Evolutionary conservation across 2,888 invertebrate species (phyloP), one percentile per base, ranked within the genome.

Genomic region (Drosophila setosimentum): DNA sequence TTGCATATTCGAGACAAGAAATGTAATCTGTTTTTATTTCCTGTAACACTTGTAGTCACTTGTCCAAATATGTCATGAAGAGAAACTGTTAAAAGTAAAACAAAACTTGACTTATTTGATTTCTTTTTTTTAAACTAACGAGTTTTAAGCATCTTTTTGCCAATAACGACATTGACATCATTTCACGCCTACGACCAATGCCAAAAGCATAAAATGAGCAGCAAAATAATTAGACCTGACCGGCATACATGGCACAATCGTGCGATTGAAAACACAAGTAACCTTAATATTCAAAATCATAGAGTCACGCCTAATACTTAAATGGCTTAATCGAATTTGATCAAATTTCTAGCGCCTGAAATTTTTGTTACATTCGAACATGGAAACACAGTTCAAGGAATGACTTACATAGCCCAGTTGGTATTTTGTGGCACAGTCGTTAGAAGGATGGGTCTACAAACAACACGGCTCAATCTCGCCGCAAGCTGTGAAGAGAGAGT

Each of bases 401-500:
- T 68, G 7, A 3, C 82, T 80, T 24, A 78, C 30, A 51, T 65
- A 73, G 24, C 75, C 82, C 53, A 88, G 54, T 0, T 35, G 21
- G 40, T 82, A 87, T n/a, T 1, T 1, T 0, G 0, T 0, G 7
- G 1, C 1, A 30, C 80, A 74, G 0, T 0, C 0, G 0, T 11
- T 0, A 10, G 0, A 0, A 16, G 18, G 1, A 55, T 16, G 64
- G 6, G 72, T 73, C n/a, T 32, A 7, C 1, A 18, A 11, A 21
- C 82, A 86, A 27, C 27, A 78, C n/a, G 80, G 40, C 45, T 73
- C 67, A 2, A 16, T 69, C 51, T 58, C 37, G 13, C 69, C 84
- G 48, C 88, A 88, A 37, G 71, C 87, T 80, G 27, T n/a, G 35
- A 21, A 29, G 13, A 8, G 33, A n/a, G 18, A 29, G 42, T 11